Base-by-base conservation (phyloP, 2,797 vertebrate genomes). In the Ctenosaura bakeri region DNA sequence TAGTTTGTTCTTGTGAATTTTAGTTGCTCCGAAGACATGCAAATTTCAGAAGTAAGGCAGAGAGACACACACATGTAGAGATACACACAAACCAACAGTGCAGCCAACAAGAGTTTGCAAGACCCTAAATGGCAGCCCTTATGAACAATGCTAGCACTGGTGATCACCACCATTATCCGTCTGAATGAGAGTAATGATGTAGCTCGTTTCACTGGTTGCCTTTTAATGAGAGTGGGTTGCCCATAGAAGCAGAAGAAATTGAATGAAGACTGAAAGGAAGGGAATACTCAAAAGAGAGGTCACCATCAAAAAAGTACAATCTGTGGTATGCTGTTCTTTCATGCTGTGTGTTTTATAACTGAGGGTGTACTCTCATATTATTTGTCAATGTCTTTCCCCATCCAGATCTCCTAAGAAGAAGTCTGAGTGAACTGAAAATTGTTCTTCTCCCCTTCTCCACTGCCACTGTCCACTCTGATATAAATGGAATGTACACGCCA, bases 1-100 rank as follows among this genome's bases (percentile, higher is more conserved):
- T 98, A 98, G 98, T 98, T 97, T 97, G 96, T 98, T 97, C 97
- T 97, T 93, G 96, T 92, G 96, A 96, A 96, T 97, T 97, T 97
- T 96, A 96, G 97, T 97, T 98, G 97, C 97, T 97, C 95, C 93
- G 93, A 97, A 97, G 96, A 96, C 95, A 95, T 95, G 97, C 96
- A 97, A 95, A 97, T 97, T 97, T 96, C 95, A 87, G 96, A 97
- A 93, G 93, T 93, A 96, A 94, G 96, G 76, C 93, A 91, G 7
- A 22, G 71, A 22, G 71, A 94, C 6, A 50, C 29, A 78, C 56
- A n/a, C 16, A 24, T 62, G 64, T n/a, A 92, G 66, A 88, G 92
- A 92, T 80, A 18, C 46, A n/a, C 42, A 71, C 83, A 93, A 91
- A 95, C 93, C 94, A 90, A 54, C 73, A 90, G 93, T 76, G 89